Base-by-base conservation (phyloP, 2,797 vertebrate genomes). In the Karalla daura region DNA sequence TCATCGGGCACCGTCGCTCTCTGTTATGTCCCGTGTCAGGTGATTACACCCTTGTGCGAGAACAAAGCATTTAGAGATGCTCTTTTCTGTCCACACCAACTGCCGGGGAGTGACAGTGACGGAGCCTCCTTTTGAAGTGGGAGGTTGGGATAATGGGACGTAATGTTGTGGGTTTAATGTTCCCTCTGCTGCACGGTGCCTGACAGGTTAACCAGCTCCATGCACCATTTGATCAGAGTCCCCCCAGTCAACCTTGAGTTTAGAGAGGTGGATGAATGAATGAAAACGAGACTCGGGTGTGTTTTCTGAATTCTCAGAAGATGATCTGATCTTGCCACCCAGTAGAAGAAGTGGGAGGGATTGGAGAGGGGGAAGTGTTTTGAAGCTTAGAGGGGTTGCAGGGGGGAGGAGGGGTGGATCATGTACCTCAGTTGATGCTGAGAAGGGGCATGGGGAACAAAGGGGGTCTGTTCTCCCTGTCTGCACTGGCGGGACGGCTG, bases 381-480 rank as follows among this genome's bases (percentile, higher is more conserved):
- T 62, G 50, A 77, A 79, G 83, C 69, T 70, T 62, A 74, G 20
- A 20, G 54, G n/a, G 74, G 68, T 75, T 71, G 63, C 27, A 69
- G 33, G 32, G n/a, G 65, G 69, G 59, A 74, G 78, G 74, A 70
- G 83, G 85, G 78, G 78, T 67, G 90, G 92, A 92, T 93, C 90
- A 92, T 95, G 93, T 92, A 96, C 95, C 94, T 95, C 95, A 91
- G 90, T 95, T 86, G 90, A 95, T 87, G 93, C 93, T 93, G 92
- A 93, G 93, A 95, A 93, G 88, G 92, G 93, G 91, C 86, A 83
- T 83, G 82, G 88, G 82, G 92, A 96, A 98, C 96, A 99, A 98
- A 96, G 95, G 89, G 93, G 91, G 93, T 95, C 96, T 98, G 96
- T 98, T 96, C 96, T 94, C 93, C 90, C 91, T 91, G 93, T 94